Base-by-base conservation (phyloP, 1,140 invertebrate species). In the Heliothis subflexa region DNA sequence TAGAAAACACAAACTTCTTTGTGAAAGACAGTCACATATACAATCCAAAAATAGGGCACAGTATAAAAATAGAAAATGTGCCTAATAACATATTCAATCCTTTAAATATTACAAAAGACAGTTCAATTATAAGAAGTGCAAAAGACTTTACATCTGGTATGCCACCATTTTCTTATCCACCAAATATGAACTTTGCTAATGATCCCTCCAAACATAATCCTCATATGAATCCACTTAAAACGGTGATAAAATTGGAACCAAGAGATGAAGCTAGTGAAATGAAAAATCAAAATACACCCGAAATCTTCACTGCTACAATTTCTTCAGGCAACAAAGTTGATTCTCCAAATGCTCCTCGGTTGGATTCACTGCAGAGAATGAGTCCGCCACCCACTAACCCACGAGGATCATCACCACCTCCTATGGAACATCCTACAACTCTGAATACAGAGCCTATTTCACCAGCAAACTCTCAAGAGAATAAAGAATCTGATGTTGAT, bases 171-270 rank as follows among this genome's bases (percentile, higher is more conserved):
- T 84, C 89, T 76, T 94, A 93, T 87, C 86, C 91, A 64, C 75
- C 89, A 50, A 90, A 86, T 80, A 88, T 94, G 14, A 93, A 91
- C 79, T 91, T 88, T 85, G 79, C 81, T 10, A 91, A 81, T 93
- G 93, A 94, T 83, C 85, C 90, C 68, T 92, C 84, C 73, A 94
- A 95, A 86, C 92, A 92, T 64, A 91, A 91, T 85, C 86, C 89
- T 78, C 87, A 90, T 76, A 87, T 94, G 12, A 94, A 95, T 87
- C 92, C 94, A 73, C 83, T 95, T 14, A 95, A 95, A 83, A 93
- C 94, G 28, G 91, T 95, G 16, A 95, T 96, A 62, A 96, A 96
- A 86, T 82, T 96, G 66, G 95, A 96, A 88, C 95, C 95, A 0
- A 91, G 95, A 86, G 95, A 96, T 91, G 95, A 96, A 82, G 87